Base-by-base conservation (phyloP, 2,888 invertebrate genomes). In the Julus scanicus region DNA sequence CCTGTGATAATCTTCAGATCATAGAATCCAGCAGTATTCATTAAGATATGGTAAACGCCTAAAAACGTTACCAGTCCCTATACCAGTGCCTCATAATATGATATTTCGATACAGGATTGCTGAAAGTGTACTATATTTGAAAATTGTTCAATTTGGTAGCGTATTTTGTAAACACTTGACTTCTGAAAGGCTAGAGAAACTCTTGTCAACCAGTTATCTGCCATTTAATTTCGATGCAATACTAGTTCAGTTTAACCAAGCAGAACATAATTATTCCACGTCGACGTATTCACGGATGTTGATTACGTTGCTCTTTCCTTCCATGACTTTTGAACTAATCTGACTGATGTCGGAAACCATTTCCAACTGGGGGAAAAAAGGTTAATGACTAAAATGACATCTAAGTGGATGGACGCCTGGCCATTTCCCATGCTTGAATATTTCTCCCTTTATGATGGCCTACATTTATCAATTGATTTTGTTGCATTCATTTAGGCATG, bases 361-460 rank as follows among this genome's bases (percentile, higher is more conserved):
- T 13, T 37, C 80, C 37, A 29, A 20, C 11, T 1, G 57, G 57
- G 17, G 17, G 29, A 80, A 80, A 80, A 80, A 80, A 80, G 37
- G 80, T 80, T 80, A 80, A 80, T 80, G 80, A 37, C 80, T 29
- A 80, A 80, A 37, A 80, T 80, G 80, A 37, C 80, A 37, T 71
- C 71, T 20, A 71, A 71, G 71, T 71, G 20, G 71, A 20, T 71
- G 71, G 71, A 80, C 80, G 37, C 29, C 80, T 80, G 80, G 20
- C 63, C 63, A 71, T 71, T 80, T 20, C 37, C 37, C 37, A 5
- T 0, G 37, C 1, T 3, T 37, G 37, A 80, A 37, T 13, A 37
- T 80, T 37, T 37, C 80, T 29, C 80, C 37, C 37, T 37, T 80
- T 80, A 44, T 44, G 8, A 44, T 44, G 44, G 2, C 80, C 9